Percentiles rank a stretch among this genome's conserved stretches.
Conservation (phyloP, 2,888 invertebrate genomes). For the Hirudinaria manillensis region DNA sequence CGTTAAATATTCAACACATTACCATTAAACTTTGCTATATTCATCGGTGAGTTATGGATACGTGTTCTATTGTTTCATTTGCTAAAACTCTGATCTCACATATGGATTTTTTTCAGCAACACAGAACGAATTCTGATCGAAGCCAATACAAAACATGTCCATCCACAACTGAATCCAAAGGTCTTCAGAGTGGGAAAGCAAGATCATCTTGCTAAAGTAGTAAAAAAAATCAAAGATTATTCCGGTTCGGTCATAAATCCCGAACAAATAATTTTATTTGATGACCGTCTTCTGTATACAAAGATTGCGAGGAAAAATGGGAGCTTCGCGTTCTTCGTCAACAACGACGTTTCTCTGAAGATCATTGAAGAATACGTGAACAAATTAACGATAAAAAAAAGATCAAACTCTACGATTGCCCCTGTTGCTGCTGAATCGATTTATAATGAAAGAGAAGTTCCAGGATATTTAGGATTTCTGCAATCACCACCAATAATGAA, state of each 20-base stretch:
- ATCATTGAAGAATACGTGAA: neutral
- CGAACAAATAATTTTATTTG: neutral
- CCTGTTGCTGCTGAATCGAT: no score
- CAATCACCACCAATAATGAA: no score
- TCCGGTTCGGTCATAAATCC: neutral
- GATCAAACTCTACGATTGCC: neutral
- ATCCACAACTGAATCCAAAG: neutral
- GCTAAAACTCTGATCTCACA: no score
- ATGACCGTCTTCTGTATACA: neutral
- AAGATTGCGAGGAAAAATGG: neutral
- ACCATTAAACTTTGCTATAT: no score
- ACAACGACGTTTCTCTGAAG: neutral
- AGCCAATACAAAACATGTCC: neutral
- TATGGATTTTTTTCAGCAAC: neutral
- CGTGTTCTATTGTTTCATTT: no score
- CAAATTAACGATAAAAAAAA: neutral
- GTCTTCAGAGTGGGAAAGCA: slow-evolving; percentile 3
- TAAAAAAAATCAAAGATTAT: neutral
- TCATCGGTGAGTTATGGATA: no score
- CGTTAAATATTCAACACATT: no score
- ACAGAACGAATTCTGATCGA: slow-evolving; percentile 5
- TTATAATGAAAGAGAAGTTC: no score
- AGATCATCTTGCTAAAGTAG: neutral
- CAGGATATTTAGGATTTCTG: no score
- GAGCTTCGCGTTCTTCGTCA: neutral